Base-by-base conservation (phyloP, 2,797 vertebrate genomes). In the Oryzias sinensis region DNA sequence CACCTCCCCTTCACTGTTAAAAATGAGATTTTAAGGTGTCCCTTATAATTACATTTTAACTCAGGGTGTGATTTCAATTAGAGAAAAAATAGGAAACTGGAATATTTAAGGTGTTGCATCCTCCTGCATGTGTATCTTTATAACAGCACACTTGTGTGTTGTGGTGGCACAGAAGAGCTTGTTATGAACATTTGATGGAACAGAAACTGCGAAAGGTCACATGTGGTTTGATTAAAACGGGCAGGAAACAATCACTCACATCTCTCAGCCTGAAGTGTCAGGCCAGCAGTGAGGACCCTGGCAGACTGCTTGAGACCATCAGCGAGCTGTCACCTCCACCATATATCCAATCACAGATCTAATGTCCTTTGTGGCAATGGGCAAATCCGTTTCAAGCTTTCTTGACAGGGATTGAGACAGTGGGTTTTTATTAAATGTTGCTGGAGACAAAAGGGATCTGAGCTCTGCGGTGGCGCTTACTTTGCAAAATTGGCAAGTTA, bases 261-360 rank as follows among this genome's bases (percentile, higher is more conserved):
- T 65, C 58, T 56, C 54, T 77, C 57, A 74, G 68, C 60, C 63
- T 1, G 43, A 70, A 55, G 67, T 79, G 74, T 84, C 76, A 76
- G 53, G 18, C 42, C 6, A 55, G 62, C 59, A 70, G 59, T 62
- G 74, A 76, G 71, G 44, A 59, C 43, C 11, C 55, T 43, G 57
- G 60, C 69, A 54, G 63, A 53, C 59, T 67, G 61, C 56, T 54
- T 18, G 66, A 69, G 63, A 75, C 80, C 74, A 84, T 87, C 76
- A 82, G 61, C 65, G 14, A 74, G 47, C 80, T 88, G 80, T 87
- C 87, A 83, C 29, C 72, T 56, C 52, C 50, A 50, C 69, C 65
- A 58, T 65, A 72, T 44, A 74, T 70, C 74, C 72, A 76, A 72
- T 68, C 74, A 78, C 62, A 69, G 63, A 70, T 82, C 63, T 65